Evolutionary conservation across 2,797 vertebrate genomes (phyloP).

Genomic region (Hephaestus fuliginosus): DNA sequence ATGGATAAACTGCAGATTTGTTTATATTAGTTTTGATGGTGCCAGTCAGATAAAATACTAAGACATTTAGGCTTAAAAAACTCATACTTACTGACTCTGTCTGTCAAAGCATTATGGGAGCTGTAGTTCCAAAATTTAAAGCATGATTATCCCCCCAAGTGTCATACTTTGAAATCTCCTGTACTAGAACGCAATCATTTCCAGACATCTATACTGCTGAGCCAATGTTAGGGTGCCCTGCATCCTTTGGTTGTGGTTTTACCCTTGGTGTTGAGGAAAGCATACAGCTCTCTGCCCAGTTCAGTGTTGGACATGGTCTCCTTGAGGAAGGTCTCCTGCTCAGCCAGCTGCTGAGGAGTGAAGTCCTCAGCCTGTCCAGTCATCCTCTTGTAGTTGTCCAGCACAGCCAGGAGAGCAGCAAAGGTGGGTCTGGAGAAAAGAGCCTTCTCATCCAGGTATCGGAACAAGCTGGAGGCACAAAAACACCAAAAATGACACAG

Average conservation of each 20-base stretch:
- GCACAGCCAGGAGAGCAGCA: slow-evolving; percentile 78
- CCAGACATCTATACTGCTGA: not conserved
- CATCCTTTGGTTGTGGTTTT: too few species aligned
- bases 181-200: not conserved
- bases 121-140: not conserved
- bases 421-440: slow-evolving; percentile 87
- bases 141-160: not conserved
- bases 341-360: slow-evolving; percentile 76
- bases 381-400: slow-evolving; percentile 86
- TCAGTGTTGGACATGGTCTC: slow-evolving; percentile 84
- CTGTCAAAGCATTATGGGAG: not conserved
- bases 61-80: not conserved
- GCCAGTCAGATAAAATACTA: too few species aligned
- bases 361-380: slow-evolving; percentile 83
- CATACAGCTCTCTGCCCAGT: slow-evolving; percentile 83
- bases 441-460: slow-evolving; percentile 77
- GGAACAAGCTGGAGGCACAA: slow-evolving; percentile 80
- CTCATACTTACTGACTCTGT: not conserved
- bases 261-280: slow-evolving; percentile 87
- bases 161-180: not conserved
- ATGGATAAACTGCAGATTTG: too few species aligned
- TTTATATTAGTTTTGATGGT: not conserved
- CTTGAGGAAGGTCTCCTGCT: slow-evolving; percentile 84
- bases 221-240: not conserved
- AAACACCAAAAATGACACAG: not conserved